phyloP scores from a whole-genome alignment of 1,140 invertebrate genomes.

The Caenorhabditis inopinata region DNA sequence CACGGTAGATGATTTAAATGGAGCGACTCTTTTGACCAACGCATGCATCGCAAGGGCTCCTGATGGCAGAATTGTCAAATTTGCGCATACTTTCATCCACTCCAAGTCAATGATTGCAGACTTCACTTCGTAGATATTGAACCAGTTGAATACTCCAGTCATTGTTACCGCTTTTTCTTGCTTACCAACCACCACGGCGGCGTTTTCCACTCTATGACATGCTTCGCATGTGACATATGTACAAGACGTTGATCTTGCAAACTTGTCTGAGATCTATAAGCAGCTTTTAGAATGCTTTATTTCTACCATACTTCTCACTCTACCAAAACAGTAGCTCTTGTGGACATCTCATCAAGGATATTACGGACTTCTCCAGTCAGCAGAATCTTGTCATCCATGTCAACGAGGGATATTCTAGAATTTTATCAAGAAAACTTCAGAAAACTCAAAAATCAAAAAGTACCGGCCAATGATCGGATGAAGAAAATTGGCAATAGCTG shows the following conservation, averaged over 20 bases:
- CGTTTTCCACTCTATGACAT: conserved; percentile 22
- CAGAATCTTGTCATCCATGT: conserved; percentile 33
- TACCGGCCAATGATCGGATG: conserved; percentile 32
- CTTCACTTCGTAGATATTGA: conserved; percentile 28
- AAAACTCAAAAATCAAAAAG: neutral
- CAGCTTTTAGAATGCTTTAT: neutral
- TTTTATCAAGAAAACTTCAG: neutral
- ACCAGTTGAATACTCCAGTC: conserved; percentile 33
- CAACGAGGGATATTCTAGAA: conserved; percentile 8
- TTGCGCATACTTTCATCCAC: conserved; percentile 27
- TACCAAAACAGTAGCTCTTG: conserved; percentile 26
- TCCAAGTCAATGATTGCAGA: conserved; percentile 27
- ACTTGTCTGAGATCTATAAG: conserved; percentile 13
- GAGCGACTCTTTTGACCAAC: conserved; percentile 2
- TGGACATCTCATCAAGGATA: conserved; percentile 10
- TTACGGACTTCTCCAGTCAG: conserved; percentile 31
- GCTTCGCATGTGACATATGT: neutral
- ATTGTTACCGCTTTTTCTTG: conserved; percentile 18
- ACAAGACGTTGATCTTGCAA: neutral
- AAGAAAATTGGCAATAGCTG: conserved; percentile 29
- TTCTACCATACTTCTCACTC: neutral
- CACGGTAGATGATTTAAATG: neutral
- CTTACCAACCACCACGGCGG: conserved; percentile 26
- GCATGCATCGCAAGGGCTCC: conserved; percentile 27
- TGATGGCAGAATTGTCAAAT: conserved; percentile 15